phyloP scores from a whole-genome alignment of 1,140 invertebrate genomes.

The Pristionchus pacificus region DNA sequence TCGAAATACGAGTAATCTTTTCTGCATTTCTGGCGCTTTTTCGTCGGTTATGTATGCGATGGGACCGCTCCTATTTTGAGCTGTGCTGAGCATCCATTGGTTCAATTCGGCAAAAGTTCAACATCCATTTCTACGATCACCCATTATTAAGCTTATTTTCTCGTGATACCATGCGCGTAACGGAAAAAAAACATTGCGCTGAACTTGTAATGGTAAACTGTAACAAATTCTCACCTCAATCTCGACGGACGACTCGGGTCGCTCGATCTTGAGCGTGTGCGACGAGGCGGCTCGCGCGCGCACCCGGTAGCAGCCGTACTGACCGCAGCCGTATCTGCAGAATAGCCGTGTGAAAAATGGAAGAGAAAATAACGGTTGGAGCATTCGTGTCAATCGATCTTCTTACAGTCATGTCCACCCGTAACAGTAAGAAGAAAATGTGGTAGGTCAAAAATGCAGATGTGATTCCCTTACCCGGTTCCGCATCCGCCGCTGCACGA shows the following conservation, averaged over 20 bases:
- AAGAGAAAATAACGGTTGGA: background rate
- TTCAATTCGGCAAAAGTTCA: too few relatives aligned
- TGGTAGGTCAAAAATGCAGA: too few relatives aligned
- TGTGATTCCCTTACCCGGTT: background rate
- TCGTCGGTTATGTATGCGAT: too few relatives aligned
- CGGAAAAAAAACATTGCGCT: too few relatives aligned
- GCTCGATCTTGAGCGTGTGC: conserved; percentile 23
- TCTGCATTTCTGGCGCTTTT: too few relatives aligned
- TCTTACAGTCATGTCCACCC: background rate
- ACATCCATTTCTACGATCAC: too few relatives aligned
- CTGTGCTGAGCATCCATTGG: too few relatives aligned
- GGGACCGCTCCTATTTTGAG: too few relatives aligned
- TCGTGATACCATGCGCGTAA: too few relatives aligned
- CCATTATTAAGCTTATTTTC: too few relatives aligned
- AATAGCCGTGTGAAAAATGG: background rate
- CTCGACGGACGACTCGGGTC: background rate
- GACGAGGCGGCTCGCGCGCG: conserved; percentile 27
- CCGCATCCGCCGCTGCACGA: conserved; percentile 24
- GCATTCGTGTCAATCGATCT: background rate
- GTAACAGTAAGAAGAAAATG: background rate
- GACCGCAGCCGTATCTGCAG: background rate
- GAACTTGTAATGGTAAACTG: too few relatives aligned
- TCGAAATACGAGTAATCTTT: too few relatives aligned
- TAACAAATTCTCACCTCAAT: conserved; percentile 1
- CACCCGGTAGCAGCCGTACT: conserved; percentile 35